A percentile compares a stretch with the other conserved stretches of the same genome.
phyloP scores from a whole-genome alignment of 2,888 invertebrate genomes.

The Zygothrica quintamaculata region DNA sequence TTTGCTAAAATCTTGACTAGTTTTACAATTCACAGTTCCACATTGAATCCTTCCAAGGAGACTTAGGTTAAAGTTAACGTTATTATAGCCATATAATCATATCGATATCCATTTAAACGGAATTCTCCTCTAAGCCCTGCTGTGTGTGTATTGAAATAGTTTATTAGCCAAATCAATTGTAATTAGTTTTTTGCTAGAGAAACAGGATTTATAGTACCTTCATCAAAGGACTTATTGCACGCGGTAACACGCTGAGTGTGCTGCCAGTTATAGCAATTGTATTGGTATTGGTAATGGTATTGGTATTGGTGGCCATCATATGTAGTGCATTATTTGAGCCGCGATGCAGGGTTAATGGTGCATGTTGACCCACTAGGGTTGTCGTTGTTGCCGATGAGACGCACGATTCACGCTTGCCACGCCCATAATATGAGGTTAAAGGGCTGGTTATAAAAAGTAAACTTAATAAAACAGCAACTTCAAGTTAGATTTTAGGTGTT shows the following conservation, averaged over 20 bases:
- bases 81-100: too few relatives aligned
- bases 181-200: slow-evolving; percentile 3
- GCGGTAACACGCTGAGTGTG: slow-evolving; percentile 76
- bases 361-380: slow-evolving; percentile 87
- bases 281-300: slow-evolving; percentile 59
- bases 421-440: slow-evolving; percentile 87
- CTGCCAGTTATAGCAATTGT: slow-evolving; percentile 67
- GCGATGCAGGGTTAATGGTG: slow-evolving; percentile 80
- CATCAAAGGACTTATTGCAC: slow-evolving; percentile 84
- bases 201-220: slow-evolving; percentile 74
- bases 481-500: slow-evolving; percentile 2
- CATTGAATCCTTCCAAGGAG: slow-evolving; percentile 25
- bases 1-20: slow-evolving; percentile 61
- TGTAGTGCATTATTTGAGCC: slow-evolving; percentile 84
- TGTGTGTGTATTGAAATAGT: slow-evolving; percentile 55
- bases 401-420: slow-evolving; percentile 89
- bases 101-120: slow-evolving; percentile 68
- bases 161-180: slow-evolving; percentile 9
- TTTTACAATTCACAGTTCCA: slow-evolving; percentile 39
- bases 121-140: slow-evolving; percentile 84
- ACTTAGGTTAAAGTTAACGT: slow-evolving; percentile 42
- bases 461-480: slow-evolving; percentile 31
- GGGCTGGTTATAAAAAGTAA: slow-evolving; percentile 85
- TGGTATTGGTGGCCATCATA: slow-evolving; percentile 72
- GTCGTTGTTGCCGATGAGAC: slow-evolving; percentile 92